Base-by-base conservation (phyloP, 2,888 invertebrate genomes). In the Coelinius sp. region DNA sequence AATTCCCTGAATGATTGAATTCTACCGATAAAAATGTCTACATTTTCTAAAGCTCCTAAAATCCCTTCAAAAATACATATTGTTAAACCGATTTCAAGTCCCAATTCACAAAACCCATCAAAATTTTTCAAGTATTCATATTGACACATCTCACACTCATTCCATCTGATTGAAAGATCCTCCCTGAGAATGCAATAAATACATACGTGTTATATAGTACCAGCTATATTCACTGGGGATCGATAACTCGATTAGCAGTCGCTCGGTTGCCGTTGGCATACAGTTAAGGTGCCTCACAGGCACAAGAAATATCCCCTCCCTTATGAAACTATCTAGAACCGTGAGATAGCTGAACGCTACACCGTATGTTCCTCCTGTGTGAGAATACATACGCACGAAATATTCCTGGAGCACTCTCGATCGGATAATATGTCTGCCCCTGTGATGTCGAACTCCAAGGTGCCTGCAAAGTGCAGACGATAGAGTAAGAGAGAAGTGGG, bases 391-490 rank as follows among this genome's bases (percentile, higher is more conserved):
- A 79, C 79, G 78, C 80, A 79, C 80, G 79, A 82, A 82, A 85
- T 83, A 83, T 82, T 82, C 80, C 82, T 82, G 81, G 80, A 85
- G 83, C 82, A 83, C 82, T 83, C 81, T 84, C 81, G 80, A 82
- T 76, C 79, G 79, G 81, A 85, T 84, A 85, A 84, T 85, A 84
- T 84, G 81, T 81, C 73, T 65, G 75, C 66, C 53, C 66, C 66
- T 80, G 75, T 79, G 79, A 83, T 77, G 81, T 79, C 76, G 77
- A 82, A 84, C 81, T 82, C 80, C 24, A 78, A 80, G 80, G 78
- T 74, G 25, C 24, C 35, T 24, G 22, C 22, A 63, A 46, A 56
- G 31, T 62, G 22, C 59, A 53, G 41, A 46, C n/a, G n/a, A n/a
- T n/a, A n/a, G n/a, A 46, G 22, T 24, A 8, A 17, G 25, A 3